Base-by-base conservation (phyloP, 2,888 invertebrate species). In the Ischnura elegans region DNA sequence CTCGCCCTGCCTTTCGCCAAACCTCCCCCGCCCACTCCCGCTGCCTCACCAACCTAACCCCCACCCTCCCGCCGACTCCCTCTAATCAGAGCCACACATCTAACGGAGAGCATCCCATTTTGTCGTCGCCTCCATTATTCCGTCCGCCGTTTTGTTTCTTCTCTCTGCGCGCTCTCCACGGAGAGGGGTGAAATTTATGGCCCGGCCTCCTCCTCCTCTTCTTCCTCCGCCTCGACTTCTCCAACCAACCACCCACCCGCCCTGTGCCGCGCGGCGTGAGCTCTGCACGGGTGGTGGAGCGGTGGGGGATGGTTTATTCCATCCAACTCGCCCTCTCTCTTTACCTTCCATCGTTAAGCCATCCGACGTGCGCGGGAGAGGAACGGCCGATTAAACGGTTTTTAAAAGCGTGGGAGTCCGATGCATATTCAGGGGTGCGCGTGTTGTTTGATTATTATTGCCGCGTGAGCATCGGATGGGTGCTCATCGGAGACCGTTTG, bases 21-120 rank as follows among this genome's bases (percentile, higher is more conserved):
- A 19, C 21, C 85, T 43, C 85, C 85, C 42, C 10, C 25, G 13
- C 47, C 13, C 43, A 10, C 42, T 5, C 13, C 43, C 42, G 42
- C 43, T 36, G 6, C 19, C 45, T 8, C 86, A 25, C 86, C 45
- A 4, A 16, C 25, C 86, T 45, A 45, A 13, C 45, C 25, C 19
- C 45, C 29, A 36, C 76, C 76, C 36, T 2, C n/a, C 8, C 45
- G 45, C 25, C 86, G 45, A 42, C 66, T 61, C 90, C 90, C 61
- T 90, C 61, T 90, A 90, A 90, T 90, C 90, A 90, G 90, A 90
- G 90, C 90, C 90, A 90, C 90, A 90, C 90, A 90, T 90, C 90
- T 90, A 55, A 43, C 61, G 61, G 90, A 90, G 90, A 90, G 90
- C 61, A 90, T 90, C 90, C 90, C 90, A 90, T 90, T 90, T 90